Conservation (phyloP, 2,113 vertebrate genomes). For the Pseudois nayaur region DNA sequence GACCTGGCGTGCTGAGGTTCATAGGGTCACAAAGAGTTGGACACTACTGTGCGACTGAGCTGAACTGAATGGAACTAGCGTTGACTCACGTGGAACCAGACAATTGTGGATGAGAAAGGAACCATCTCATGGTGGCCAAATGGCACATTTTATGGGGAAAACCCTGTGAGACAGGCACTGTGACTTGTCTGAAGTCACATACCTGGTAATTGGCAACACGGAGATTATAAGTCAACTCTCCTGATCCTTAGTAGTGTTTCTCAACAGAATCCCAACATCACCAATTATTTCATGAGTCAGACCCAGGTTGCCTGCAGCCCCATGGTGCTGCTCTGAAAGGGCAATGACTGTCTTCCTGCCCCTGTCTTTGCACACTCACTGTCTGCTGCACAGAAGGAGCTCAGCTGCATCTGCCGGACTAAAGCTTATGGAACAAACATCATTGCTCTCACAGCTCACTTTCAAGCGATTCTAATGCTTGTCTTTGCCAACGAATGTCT, state of each 20-base stretch:
- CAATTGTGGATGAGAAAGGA: background rate
- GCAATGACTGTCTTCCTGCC: accelerated
- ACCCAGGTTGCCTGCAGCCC: background rate
- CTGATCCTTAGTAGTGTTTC: background rate
- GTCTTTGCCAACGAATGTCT: background rate
- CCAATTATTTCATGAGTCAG: background rate
- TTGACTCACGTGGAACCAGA: background rate
- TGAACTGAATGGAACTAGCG: too few relatives aligned
- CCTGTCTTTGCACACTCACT: accelerated
- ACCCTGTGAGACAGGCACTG: background rate
- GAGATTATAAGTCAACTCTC: background rate
- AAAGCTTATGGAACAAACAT: background rate
- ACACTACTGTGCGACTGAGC: too few relatives aligned
- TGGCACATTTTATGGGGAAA: background rate
- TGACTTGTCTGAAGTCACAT: background rate
- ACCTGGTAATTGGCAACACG: background rate
- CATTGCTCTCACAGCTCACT: background rate
- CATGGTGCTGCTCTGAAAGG: background rate
- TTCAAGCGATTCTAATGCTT: background rate
- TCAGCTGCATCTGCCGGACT: too few relatives aligned
- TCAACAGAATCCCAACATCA: background rate
- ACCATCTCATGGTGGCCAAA: background rate
- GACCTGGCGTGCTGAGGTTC: too few relatives aligned
- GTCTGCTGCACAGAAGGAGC: too few relatives aligned
- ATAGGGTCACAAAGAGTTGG: too few relatives aligned